Base-by-base conservation (phyloP, 1,140 invertebrate genomes). In the Musca domestica region DNA sequence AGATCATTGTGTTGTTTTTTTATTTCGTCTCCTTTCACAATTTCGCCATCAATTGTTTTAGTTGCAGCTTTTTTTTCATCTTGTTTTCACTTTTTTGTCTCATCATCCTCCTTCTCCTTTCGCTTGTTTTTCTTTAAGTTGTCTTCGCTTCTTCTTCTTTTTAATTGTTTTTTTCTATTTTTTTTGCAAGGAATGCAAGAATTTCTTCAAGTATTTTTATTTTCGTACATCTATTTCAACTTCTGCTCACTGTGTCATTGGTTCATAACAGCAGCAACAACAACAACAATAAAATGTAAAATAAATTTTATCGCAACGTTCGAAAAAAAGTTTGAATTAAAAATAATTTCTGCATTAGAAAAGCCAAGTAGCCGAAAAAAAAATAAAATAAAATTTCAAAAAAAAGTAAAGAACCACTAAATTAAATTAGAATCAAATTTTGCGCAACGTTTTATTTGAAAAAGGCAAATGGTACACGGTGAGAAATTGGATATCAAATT, bases 221-320 rank as follows among this genome's bases (percentile, higher is more conserved):
- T 61, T 5, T 41, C 2, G 34, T 61, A 34, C 15, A 56, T 56
- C 25, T 56, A 20, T 51, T 51, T 51, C 34, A 19, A 17, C 22
- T 34, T 61, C 12, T 61, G 56, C 56, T 61, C 56, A 61, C 56
- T 61, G 56, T 61, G 56, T 61, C 56, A 61, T 61, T 61, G 56
- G 56, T 61, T 61, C 56, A 61, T 61, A 61, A 61, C 34, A 61
- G 56, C 19, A 61, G 20, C 30, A 34, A 34, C 34, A 61, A 61
- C 17, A 34, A 17, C 34, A 61, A 34, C 56, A 30, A 19, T 34
- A 61, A 41, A 30, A 30, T 30, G 27, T 30, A 30, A 58, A 58
- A 30, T 58, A 17, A 58, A 58, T 58, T 58, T 58, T 15, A 58
- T 41, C 54, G 17, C 14, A 56, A 34, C 30, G 17, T 34, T 10